Base-by-base conservation (phyloP, 2,797 vertebrate species). In the Gallinago nigripennis region DNA sequence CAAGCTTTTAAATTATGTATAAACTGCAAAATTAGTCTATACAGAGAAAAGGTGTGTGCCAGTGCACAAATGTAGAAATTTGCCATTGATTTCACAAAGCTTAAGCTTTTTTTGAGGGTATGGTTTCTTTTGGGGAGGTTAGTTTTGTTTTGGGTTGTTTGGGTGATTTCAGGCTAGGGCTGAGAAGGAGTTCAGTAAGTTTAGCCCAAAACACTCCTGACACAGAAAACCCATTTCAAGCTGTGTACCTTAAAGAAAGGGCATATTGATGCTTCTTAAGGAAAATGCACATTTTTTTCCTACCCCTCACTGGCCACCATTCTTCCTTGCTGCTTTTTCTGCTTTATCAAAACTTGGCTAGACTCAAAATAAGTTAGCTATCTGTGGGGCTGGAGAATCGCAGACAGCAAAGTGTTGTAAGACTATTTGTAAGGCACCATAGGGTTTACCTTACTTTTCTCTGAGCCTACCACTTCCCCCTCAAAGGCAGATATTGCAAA, bases 1-100 rank as follows among this genome's bases (percentile, higher is more conserved):
- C 58, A 86, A 92, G 37, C 10, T 96, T 85, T 81, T 69, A 78
- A 88, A 85, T 93, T 78, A 76, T 72, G 30, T 64, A 71, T 56
- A 43, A 91, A 82, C 41, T 63, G 54, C 48, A 63, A 82, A 70
- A 69, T 31, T 51, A 12, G 17, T 61, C 57, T 73, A 30, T 86
- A n/a, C 37, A 78, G 78, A 48, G 46, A 88, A 64, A 91, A 88
- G 35, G 0, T n/a, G 19, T 31, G 2, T 33, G 1, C 12, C 13
- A 83, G 58, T 16, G 19, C 41, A 57, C 23, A 75, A 9, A 71
- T 73, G 60, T 43, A 88, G 39, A 28, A 73, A 66, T 56, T 94
- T n/a, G 64, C 50, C 56, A 57, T 45, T 28, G 15, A 53, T 41
- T 75, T 82, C 19, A 30, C 24, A 89, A 71, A 63, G 20, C 7